A percentile compares a stretch with the other conserved stretches of the same genome.
Conservation (phyloP, 1,140 invertebrate species). For the Myzus persicae region DNA sequence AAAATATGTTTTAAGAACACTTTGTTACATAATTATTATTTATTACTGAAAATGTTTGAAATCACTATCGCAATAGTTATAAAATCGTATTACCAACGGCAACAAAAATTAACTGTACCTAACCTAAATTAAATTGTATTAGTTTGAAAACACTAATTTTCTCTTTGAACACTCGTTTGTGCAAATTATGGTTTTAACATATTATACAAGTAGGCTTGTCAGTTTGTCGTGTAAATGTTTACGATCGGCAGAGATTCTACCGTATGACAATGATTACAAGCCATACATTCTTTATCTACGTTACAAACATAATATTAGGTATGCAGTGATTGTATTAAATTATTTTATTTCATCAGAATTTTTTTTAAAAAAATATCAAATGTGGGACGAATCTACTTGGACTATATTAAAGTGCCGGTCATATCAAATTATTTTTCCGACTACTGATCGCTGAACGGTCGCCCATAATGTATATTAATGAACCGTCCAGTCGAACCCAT, state of each 20-base stretch:
- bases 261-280: too few species aligned
- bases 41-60: background rate
- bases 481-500: background rate
- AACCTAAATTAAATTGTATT: too few species aligned
- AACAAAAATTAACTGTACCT: background rate
- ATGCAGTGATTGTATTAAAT: background rate
- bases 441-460: background rate
- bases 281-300: too few species aligned
- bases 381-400: background rate
- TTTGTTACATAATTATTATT: background rate
- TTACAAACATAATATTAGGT: too few species aligned
- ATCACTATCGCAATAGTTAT: background rate
- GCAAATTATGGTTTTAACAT: too few species aligned
- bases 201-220: too few species aligned
- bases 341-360: background rate
- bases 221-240: too few species aligned
- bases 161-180: too few species aligned
- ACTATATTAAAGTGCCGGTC: too few species aligned
- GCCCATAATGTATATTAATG: background rate
- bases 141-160: too few species aligned
- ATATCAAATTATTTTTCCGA: background rate
- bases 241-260: too few species aligned
- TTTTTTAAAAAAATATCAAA: background rate
- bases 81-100: background rate
- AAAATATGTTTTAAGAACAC: too few species aligned